Conservation (phyloP, 2,797 vertebrate genomes). For the Melanotaenia maccullochi region DNA sequence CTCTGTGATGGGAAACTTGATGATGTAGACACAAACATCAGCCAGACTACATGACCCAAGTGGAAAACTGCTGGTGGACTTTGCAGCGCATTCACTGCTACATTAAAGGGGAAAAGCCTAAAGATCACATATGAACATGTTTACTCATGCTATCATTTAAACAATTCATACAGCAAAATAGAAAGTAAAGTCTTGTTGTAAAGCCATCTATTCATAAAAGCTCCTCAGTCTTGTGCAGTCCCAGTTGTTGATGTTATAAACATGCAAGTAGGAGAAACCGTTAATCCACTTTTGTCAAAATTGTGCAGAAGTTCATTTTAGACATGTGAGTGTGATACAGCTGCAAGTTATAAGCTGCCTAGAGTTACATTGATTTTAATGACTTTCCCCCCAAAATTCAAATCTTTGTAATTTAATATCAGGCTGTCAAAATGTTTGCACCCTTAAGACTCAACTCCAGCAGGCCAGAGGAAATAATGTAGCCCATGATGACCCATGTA, state of each 20-base stretch:
- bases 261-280: neutral
- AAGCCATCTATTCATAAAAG: neutral
- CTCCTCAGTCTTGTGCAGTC: neutral
- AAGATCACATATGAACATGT: constrained; percentile 1
- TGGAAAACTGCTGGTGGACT: constrained; percentile 58
- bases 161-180: constrained; percentile 7
- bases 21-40: constrained; percentile 34
- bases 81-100: constrained; percentile 40
- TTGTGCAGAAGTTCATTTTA: constrained; percentile 16
- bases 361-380: neutral
- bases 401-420: neutral
- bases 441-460: neutral
- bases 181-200: neutral
- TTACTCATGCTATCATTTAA: constrained; percentile 28
- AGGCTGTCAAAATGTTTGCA: neutral
- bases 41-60: constrained; percentile 35
- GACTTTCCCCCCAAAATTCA: neutral
- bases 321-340: constrained; percentile 7
- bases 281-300: neutral
- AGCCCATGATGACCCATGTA: no score
- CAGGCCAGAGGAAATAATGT: neutral
- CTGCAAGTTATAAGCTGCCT: constrained; percentile 11
- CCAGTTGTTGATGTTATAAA: neutral
- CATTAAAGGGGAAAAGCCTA: neutral
- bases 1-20: constrained; percentile 46